Evolutionary conservation across 2,888 invertebrate species (phyloP).

Genomic region (Pammene fasciana): DNA sequence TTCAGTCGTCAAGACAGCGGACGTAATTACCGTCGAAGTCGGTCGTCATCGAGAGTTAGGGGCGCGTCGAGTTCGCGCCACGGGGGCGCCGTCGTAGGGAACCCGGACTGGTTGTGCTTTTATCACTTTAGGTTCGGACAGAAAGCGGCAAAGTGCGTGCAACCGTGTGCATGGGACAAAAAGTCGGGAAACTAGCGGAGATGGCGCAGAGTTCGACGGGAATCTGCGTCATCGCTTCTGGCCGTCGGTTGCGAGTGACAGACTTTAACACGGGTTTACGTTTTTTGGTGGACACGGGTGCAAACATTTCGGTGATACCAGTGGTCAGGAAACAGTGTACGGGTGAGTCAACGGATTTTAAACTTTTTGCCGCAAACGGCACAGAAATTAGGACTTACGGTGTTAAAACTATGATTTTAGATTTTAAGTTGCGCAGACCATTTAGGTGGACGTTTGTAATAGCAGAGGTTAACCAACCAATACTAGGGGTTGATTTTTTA

Average conservation of each 20-base stretch:
- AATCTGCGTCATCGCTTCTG: background rate
- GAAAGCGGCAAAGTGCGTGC: conserved; percentile 32
- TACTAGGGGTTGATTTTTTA: conserved; percentile 43
- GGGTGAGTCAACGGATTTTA: conserved; percentile 16
- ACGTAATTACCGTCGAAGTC: background rate
- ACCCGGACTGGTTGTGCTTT: conserved; percentile 42
- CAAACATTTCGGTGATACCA: no score
- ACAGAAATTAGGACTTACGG: conserved; percentile 43
- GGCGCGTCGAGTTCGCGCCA: background rate
- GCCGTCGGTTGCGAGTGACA: conserved; percentile 41
- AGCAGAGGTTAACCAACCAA: conserved; percentile 36
- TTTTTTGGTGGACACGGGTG: no score
- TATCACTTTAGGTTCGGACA: conserved; percentile 41
- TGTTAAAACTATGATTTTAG: conserved; percentile 23
- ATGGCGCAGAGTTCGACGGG: conserved; percentile 35
- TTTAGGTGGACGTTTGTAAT: conserved; percentile 41
- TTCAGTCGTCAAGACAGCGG: background rate
- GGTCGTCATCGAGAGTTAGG: background rate
- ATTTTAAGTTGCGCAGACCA: conserved; percentile 34
- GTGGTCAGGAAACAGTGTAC: background rate
- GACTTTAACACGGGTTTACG: conserved; percentile 31
- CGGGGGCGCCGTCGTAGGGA: background rate
- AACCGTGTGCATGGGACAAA: conserved; percentile 43
- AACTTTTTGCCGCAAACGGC: conserved; percentile 44
- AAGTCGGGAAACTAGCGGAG: conserved; percentile 39